Base-by-base conservation (phyloP, 2,797 vertebrate genomes). In the Phoebastria nigripes region DNA sequence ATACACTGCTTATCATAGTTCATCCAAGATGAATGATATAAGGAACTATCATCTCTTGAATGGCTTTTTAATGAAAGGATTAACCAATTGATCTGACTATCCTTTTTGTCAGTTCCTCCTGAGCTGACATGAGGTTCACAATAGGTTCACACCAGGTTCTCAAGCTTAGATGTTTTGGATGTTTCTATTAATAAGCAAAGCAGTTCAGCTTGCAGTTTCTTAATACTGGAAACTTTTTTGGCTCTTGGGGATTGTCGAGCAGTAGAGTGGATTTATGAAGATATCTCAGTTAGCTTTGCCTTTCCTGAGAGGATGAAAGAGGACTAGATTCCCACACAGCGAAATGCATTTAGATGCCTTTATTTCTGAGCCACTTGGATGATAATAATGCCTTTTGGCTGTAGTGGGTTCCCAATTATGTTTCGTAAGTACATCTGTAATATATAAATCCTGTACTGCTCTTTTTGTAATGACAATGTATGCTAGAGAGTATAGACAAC, bases 41-140 rank as follows among this genome's bases (percentile, higher is more conserved):
- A 92, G n/a, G 73, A 94, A 88, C 73, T 86, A 78, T 47, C 72
- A 73, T 54, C 65, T 87, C 54, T 67, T 82, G 87, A 88, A 82
- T 56, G 49, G 58, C 21, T 73, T 84, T 90, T 91, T 82, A 90
- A 96, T 74, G 82, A 81, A 92, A 90, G 44, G 25, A 77, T 93
- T 87, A 92, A 77, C 81, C 73, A 42, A 78, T 74, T 91, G 86
- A 91, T 94, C 90, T 88, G 67, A 69, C 81, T 79, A 42, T 62
- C 44, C 55, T 93, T 95, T 92, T 37, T 89, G 86, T 74, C 93
- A 80, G 35, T 41, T 96, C 87, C 73, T 52, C 52, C 92, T 46
- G 46, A 77, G 56, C 67, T 9, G 35, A 82, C 44, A 52, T 0
- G n/a, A 87, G 37, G 31, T 78, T 96, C 80, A 92, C 47, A 85